Percentiles rank a stretch among this genome's conserved stretches.
Conservation (phyloP, 2,113 vertebrate species). For the Puntigrus tetrazona region DNA sequence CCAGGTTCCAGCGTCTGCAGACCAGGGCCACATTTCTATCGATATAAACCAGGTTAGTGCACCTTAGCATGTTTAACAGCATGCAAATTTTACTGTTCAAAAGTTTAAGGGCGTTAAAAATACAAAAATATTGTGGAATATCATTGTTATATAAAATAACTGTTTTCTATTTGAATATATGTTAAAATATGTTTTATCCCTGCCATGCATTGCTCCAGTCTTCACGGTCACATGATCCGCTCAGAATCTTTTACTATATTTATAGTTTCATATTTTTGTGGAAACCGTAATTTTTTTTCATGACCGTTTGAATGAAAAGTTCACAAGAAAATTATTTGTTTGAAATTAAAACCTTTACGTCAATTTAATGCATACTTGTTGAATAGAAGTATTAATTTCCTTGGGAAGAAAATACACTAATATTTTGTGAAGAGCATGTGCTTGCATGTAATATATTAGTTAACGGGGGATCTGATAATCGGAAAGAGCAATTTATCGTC, state of each 20-base stretch:
- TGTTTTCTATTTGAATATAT: neutral
- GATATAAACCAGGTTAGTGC: constrained; percentile 35
- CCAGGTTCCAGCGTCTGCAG: constrained; percentile 24
- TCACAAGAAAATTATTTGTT: neutral
- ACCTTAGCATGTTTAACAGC: neutral
- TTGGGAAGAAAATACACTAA: neutral
- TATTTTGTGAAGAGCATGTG: neutral
- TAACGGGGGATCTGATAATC: neutral
- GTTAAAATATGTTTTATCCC: neutral
- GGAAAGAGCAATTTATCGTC: neutral
- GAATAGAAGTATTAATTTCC: neutral
- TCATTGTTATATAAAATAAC: neutral
- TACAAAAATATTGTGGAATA: neutral
- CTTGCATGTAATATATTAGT: too few species aligned
- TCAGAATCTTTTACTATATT: neutral
- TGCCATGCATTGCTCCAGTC: neutral
- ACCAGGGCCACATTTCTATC: neutral
- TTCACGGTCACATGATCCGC: neutral
- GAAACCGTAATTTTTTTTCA: neutral
- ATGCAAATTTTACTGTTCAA: neutral
- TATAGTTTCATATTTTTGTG: neutral
- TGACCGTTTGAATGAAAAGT: neutral
- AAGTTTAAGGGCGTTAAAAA: too few species aligned
- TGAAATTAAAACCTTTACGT: neutral
- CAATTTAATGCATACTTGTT: neutral